Percentiles rank a stretch among this genome's conserved stretches.
These are phyloP conservation scores for Parambassis ranga DNA, from an alignment of 2,797 vertebrate genomes.

Conservation along the genomic window DNA sequence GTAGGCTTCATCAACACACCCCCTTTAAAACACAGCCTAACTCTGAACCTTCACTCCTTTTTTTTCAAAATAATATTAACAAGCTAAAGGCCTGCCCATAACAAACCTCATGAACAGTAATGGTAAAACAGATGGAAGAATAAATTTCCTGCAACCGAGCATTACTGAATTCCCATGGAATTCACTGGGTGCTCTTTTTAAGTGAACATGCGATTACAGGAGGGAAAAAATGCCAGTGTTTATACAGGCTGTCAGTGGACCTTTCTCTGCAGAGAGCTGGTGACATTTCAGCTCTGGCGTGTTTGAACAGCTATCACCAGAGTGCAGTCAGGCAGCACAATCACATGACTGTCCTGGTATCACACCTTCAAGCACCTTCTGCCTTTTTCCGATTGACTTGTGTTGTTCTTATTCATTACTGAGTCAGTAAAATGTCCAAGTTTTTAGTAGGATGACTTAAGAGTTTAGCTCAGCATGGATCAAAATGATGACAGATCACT, in stretches of 20 bases:
- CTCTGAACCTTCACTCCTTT: no score
- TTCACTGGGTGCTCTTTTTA: constrained; percentile 72
- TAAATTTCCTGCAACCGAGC: constrained; percentile 53
- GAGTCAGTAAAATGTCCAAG: constrained; percentile 24
- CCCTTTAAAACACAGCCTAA: no score
- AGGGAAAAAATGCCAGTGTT: constrained; percentile 63
- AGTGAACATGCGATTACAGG: constrained; percentile 72
- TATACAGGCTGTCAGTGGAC: constrained; percentile 72
- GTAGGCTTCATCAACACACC: background rate
- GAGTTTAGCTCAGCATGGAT: constrained; percentile 33
- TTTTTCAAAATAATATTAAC: no score
- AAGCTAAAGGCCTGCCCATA: constrained; percentile 8
- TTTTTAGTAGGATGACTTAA: constrained; percentile 25
- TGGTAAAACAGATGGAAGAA: constrained; percentile 51
- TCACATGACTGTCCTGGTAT: constrained; percentile 40
- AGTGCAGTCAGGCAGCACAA: constrained; percentile 56
- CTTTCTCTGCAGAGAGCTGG: constrained; percentile 52
- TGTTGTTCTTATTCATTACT: constrained; percentile 14
- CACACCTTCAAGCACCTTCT: constrained; percentile 22
- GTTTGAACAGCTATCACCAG: constrained; percentile 64
- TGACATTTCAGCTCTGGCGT: constrained; percentile 71
- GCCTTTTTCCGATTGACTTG: constrained; percentile 2
- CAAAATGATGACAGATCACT: constrained; percentile 27
- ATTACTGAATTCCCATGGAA: constrained; percentile 71
- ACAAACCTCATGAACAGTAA: constrained; percentile 36